Evolutionary conservation across 2,797 vertebrate species (phyloP).

Genomic region (Rhabdomys pumilio): DNA sequence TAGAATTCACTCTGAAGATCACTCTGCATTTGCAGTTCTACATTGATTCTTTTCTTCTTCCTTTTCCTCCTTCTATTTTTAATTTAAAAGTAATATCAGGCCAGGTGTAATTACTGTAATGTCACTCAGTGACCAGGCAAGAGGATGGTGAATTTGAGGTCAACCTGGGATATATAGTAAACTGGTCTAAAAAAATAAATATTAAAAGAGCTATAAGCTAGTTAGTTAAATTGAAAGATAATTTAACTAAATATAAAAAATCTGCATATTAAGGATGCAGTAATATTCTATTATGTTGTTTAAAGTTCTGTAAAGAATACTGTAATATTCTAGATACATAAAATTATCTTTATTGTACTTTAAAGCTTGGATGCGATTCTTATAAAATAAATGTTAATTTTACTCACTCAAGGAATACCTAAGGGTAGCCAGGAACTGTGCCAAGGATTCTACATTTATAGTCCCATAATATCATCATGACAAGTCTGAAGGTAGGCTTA

Average conservation of each 20-base stretch:
- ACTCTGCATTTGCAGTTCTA: background rate
- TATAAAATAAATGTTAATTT: slow-evolving; percentile 60
- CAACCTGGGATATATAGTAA: background rate
- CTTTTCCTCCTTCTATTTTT: slow-evolving; percentile 36
- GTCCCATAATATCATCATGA: background rate
- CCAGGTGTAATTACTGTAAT: background rate
- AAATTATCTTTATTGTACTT: slow-evolving; percentile 41
- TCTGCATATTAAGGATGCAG: background rate
- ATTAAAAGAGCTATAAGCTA: background rate
- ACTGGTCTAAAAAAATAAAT: background rate
- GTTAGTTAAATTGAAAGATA: slow-evolving; percentile 44
- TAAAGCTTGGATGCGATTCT: slow-evolving; percentile 46
- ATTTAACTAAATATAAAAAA: slow-evolving; percentile 50
- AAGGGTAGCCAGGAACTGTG: background rate
- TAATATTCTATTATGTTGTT: slow-evolving; percentile 56
- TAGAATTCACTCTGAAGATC: slow-evolving; percentile 2
- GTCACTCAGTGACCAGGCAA: background rate
- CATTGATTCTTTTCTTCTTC: slow-evolving; percentile 10
- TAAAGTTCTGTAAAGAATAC: slow-evolving; percentile 18
- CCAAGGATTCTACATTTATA: slow-evolving; percentile 19
- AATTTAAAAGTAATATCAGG: slow-evolving; percentile 57
- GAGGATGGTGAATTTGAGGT: background rate
- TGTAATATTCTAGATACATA: slow-evolving; percentile 18
- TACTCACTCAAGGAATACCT: slow-evolving; percentile 3
- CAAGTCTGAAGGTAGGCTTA: background rate